Evolutionary conservation across 2,888 invertebrate species (phyloP).

Genomic region (Helleia helle): DNA sequence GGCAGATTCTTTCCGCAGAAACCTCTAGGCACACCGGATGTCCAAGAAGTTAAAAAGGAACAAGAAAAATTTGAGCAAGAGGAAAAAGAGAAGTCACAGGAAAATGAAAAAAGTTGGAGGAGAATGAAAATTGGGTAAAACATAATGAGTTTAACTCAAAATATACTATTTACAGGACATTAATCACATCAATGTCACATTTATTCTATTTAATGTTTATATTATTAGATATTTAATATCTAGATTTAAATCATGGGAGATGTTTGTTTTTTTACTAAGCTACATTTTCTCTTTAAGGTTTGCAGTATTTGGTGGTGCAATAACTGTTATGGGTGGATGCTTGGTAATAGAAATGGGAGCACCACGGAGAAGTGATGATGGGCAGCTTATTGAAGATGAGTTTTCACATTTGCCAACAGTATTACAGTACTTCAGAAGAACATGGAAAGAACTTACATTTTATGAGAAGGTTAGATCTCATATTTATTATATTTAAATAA

Average conservation of each 20-base stretch:
- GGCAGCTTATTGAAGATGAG: slow-evolving; percentile 82
- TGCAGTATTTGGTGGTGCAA: slow-evolving; percentile 75
- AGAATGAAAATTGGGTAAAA: slow-evolving; percentile 81
- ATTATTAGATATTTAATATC: too few species aligned
- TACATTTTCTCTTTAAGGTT: slow-evolving; percentile 51
- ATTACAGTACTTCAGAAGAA: slow-evolving; percentile 81
- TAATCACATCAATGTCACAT: too few species aligned
- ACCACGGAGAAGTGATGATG: slow-evolving; percentile 82
- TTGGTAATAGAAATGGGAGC: slow-evolving; percentile 81
- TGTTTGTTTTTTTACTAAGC: too few species aligned
- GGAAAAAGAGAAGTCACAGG: slow-evolving; percentile 69
- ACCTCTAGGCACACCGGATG: slow-evolving; percentile 44
- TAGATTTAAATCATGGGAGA: too few species aligned
- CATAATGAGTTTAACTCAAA: too few species aligned
- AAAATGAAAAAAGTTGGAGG: slow-evolving; percentile 80
- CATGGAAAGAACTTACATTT: slow-evolving; percentile 80
- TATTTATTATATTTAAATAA: too few species aligned
- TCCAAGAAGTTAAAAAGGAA: slow-evolving; percentile 68
- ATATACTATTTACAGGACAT: too few species aligned
- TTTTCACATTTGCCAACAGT: slow-evolving; percentile 79
- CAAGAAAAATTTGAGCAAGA: slow-evolving; percentile 72
- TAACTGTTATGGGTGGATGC: slow-evolving; percentile 73
- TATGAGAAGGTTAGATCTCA: slow-evolving; percentile 74
- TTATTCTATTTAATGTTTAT: too few species aligned
- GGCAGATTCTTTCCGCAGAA: slow-evolving; percentile 75